Percentiles rank a stretch among this genome's conserved stretches.
These are phyloP conservation scores for Chaetodon trifasciatus DNA, from an alignment of 2,797 vertebrate genomes.

Conservation along the genomic window DNA sequence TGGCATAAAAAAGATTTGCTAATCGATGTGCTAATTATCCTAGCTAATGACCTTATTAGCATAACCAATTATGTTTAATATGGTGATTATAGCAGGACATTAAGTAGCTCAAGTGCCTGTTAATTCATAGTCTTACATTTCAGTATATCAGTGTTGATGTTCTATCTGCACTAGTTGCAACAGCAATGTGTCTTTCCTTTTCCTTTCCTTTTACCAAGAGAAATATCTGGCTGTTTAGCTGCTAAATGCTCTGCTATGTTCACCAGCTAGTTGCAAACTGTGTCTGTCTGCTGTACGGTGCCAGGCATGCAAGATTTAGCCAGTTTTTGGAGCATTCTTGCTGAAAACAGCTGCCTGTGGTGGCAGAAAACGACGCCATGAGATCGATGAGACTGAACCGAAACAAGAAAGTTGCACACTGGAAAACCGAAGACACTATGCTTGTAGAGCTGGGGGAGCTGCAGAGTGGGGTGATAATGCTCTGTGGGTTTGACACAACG, in stretches of 20 bases:
- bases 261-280: no score
- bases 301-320: not conserved
- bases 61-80: conserved; percentile 38
- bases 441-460: not conserved
- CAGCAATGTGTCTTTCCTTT: not conserved
- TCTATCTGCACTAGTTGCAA: conserved; percentile 4
- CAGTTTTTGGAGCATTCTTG: not conserved
- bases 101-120: conserved; percentile 38
- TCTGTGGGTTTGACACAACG: not conserved
- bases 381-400: not conserved
- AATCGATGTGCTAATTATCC: conserved; percentile 46
- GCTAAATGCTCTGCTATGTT: not conserved
- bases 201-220: not conserved
- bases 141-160: conserved; percentile 1
- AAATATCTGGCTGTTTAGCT: not conserved
- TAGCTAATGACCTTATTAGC: conserved; percentile 51
- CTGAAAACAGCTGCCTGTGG: not conserved
- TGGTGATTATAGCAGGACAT: conserved; percentile 47
- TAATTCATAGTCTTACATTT: conserved; percentile 21
- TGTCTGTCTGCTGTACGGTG: not conserved
- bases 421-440: not conserved
- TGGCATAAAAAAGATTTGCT: conserved; percentile 37
- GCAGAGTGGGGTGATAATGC: no score
- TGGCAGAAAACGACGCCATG: not conserved
- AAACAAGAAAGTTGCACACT: not conserved